These are phyloP conservation scores for Bedellia somnulentella DNA, from an alignment of 2,888 invertebrate species.

Conservation along the genomic window DNA sequence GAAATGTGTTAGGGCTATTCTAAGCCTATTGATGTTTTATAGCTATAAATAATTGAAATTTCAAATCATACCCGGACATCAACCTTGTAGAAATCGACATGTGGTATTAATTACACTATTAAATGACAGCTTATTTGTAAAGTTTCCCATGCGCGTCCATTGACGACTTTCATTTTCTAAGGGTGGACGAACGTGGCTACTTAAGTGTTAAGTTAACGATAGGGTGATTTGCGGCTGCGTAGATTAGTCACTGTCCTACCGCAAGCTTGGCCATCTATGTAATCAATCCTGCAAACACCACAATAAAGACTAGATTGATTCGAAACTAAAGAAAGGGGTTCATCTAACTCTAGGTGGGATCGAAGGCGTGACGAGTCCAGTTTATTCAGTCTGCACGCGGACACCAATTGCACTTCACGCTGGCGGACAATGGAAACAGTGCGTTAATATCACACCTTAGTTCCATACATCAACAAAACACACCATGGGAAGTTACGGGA, in stretches of 20 bases:
- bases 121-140: conserved; percentile 39
- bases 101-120: too few species aligned
- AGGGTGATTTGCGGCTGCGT: too few species aligned
- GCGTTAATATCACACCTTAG: conserved; percentile 17
- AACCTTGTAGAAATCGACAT: too few species aligned
- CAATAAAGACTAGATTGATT: too few species aligned
- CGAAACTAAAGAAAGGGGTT: neutral
- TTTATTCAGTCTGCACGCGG: conserved; percentile 32
- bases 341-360: conserved; percentile 1
- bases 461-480: conserved; percentile 13
- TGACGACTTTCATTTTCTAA: conserved; percentile 55
- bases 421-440: conserved; percentile 36
- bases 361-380: conserved; percentile 2
- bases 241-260: too few species aligned
- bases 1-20: too few species aligned
- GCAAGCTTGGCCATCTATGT: too few species aligned
- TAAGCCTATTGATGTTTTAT: too few species aligned
- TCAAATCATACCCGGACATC: too few species aligned
- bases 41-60: too few species aligned
- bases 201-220: conserved; percentile 2
- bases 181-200: conserved; percentile 22
- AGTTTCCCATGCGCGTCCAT: conserved; percentile 16
- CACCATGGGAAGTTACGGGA: conserved; percentile 22
- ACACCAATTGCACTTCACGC: conserved; percentile 32
- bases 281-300: too few species aligned